Evolutionary conservation across 2,888 invertebrate genomes (phyloP).

Genomic region (Saturnia pavonia): DNA sequence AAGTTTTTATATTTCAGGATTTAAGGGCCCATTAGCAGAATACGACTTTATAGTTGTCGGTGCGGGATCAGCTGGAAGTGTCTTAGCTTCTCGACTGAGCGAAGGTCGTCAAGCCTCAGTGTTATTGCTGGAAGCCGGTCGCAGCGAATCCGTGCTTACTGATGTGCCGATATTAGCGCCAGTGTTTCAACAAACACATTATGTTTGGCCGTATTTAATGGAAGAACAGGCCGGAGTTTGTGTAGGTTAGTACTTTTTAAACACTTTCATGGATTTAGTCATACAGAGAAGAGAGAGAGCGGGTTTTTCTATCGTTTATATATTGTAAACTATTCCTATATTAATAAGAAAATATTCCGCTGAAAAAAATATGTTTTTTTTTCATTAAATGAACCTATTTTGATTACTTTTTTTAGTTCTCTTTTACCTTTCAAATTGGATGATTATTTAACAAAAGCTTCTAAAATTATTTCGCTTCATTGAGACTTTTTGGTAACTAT

Average conservation of each 20-base stretch:
- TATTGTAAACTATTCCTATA: too few relatives aligned
- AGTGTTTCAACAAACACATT: slow-evolving; percentile 62
- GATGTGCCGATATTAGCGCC: slow-evolving; percentile 72
- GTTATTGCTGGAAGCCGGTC: slow-evolving; percentile 75
- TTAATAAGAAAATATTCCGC: too few relatives aligned
- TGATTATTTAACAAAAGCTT: too few relatives aligned
- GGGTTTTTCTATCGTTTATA: too few relatives aligned
- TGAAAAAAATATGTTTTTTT: too few relatives aligned
- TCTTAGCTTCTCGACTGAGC: slow-evolving; percentile 75
- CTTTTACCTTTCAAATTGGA: too few relatives aligned
- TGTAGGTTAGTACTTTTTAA: slow-evolving; percentile 46
- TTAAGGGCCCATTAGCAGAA: slow-evolving; percentile 61
- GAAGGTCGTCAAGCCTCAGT: slow-evolving; percentile 71
- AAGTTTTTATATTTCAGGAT: slow-evolving; percentile 45
- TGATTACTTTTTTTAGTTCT: too few relatives aligned
- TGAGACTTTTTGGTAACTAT: too few relatives aligned
- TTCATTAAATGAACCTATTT: too few relatives aligned
- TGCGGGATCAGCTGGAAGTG: slow-evolving; percentile 80
- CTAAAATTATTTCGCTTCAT: too few relatives aligned
- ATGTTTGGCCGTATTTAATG: slow-evolving; percentile 79
- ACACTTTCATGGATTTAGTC: not conserved
- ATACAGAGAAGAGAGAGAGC: too few relatives aligned
- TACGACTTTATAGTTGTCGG: slow-evolving; percentile 79
- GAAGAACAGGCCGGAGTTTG: slow-evolving; percentile 80
- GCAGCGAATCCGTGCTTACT: slow-evolving; percentile 66